Base-by-base conservation (phyloP, 2,113 vertebrate genomes). In the Phalacrocorax aristotelis region DNA sequence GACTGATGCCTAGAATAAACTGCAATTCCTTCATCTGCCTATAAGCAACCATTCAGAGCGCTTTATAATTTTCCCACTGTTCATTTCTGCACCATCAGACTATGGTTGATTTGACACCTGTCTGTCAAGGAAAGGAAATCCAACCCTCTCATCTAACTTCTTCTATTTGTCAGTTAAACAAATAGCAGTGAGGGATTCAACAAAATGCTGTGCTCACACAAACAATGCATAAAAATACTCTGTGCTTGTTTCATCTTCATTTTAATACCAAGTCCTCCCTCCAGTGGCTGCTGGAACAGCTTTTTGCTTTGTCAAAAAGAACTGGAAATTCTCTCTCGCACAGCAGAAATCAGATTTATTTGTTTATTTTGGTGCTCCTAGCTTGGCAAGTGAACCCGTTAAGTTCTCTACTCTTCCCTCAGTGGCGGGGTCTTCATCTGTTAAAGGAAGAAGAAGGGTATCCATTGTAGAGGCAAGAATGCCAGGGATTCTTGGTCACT, bases 221-320 rank as follows among this genome's bases (percentile, higher is more conserved):
- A 96, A 88, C 90, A 93, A 26, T 40, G 60, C 65, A 64, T 90
- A 44, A 92, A 93, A 82, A 65, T 75, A 65, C 88, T 65, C 64
- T 83, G 71, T 93, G 74, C 87, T 96, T 95, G 18, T 90, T 97
- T 95, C 83, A 83, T 95, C 81, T 70, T 96, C 91, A 93, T 97
- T 97, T 46, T 92, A 93, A 83, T 90, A 94, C 68, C 89, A 97
- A 96, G 91, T 93, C 95, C 76, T 97, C 96, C 87, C 96, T 98
- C 97, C 97, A 97, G 95, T 97, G 96, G 97, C 90, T 98, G 95
- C 92, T 97, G 30, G 76, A 95, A 95, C 40, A 90, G 74, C 30
- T 94, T 88, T 94, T 93, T 95, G 79, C 60, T 44, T 87, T 38
- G 30, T 92, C 72, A 64, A 6, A 89, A 87, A 92, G 85, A 93